Conservation (phyloP, 2,797 vertebrate species). For the Cetoscarus ocellatus region DNA sequence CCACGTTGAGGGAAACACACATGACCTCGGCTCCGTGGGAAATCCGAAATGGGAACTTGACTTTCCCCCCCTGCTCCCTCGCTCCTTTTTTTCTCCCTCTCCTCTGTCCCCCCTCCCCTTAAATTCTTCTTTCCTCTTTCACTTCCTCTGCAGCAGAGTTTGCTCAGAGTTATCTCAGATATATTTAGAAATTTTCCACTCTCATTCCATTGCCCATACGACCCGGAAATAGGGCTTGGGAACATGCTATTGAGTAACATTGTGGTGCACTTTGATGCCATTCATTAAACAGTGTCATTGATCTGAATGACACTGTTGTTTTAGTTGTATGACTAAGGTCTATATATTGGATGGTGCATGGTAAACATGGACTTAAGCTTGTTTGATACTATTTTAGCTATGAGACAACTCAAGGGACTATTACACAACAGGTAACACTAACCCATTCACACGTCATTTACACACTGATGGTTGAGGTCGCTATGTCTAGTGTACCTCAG, state of each 20-base stretch:
- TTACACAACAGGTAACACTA: too few species aligned
- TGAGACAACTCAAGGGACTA: too few species aligned
- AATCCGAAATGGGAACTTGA: slow-evolving; percentile 71
- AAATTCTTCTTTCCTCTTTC: slow-evolving; percentile 59
- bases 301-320: too few species aligned
- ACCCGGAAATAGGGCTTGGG: slow-evolving; percentile 39
- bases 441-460: too few species aligned
- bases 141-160: slow-evolving; percentile 66
- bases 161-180: slow-evolving; percentile 44
- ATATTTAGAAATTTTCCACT: slow-evolving; percentile 64
- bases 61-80: slow-evolving; percentile 32
- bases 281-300: slow-evolving; percentile 1
- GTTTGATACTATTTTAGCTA: too few species aligned
- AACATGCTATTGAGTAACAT: slow-evolving; percentile 21
- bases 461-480: too few species aligned
- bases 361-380: too few species aligned
- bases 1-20: slow-evolving; percentile 49
- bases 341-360: too few species aligned
- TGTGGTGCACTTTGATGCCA: background rate
- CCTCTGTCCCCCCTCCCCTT: slow-evolving; percentile 12
- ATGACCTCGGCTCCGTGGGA: slow-evolving; percentile 77
- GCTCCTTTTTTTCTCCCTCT: slow-evolving; percentile 6
- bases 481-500: too few species aligned
- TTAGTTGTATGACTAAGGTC: too few species aligned
- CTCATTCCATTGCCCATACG: background rate